A percentile compares a stretch with the other conserved stretches of the same genome.
phyloP scores from a whole-genome alignment of 2,797 vertebrate genomes.

The Lepus townsendii region DNA sequence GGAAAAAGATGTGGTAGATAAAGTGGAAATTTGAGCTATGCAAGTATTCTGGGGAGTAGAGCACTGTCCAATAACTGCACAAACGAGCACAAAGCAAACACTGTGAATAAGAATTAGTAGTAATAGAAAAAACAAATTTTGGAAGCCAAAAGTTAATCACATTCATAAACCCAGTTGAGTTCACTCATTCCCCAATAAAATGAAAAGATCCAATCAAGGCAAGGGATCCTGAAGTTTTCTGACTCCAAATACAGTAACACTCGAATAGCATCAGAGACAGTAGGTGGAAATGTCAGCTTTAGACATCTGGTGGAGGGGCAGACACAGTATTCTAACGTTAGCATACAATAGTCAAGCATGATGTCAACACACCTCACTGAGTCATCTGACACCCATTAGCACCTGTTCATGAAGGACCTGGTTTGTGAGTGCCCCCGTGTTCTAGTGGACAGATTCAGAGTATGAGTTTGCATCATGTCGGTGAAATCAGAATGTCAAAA shows the following conservation, averaged over 20 bases:
- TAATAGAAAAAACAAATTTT: not conserved
- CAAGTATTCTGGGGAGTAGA: not conserved
- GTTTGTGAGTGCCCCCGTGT: not conserved
- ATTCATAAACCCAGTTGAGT: not conserved
- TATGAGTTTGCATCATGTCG: not conserved
- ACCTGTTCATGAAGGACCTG: not conserved
- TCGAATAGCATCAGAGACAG: not conserved
- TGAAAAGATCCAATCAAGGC: not conserved
- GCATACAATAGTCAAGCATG: conserved; percentile 1
- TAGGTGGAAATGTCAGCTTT: not conserved
- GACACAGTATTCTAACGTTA: not conserved
- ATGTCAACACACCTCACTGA: not conserved
- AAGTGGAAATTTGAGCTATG: not conserved
- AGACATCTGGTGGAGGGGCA: not conserved
- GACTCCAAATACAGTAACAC: not conserved
- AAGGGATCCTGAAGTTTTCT: conserved; percentile 9
- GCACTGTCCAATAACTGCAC: no score
- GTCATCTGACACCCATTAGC: not conserved
- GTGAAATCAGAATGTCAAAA: not conserved
- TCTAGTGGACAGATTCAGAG: not conserved
- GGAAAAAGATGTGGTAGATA: not conserved
- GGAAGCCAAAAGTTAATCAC: conserved; percentile 28
- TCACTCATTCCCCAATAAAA: not conserved
- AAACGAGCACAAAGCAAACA: not conserved
- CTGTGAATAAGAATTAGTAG: not conserved